Base-by-base conservation (phyloP, 1,140 invertebrate species). In the Chironomus tepperi region DNA sequence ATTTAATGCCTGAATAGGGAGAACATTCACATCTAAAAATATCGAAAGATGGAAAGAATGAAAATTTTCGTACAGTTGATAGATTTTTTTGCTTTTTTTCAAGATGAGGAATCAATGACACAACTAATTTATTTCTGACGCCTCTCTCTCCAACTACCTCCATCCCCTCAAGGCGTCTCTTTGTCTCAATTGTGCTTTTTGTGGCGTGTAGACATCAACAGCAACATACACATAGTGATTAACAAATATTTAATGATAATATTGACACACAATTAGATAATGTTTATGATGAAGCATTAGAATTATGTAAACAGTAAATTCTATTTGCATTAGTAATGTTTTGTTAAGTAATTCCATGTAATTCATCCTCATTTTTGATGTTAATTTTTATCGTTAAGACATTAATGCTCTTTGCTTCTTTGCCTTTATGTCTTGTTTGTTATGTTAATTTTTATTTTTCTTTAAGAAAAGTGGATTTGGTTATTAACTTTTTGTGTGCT, bases 181-280 rank as follows among this genome's bases (percentile, higher is more conserved):
- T 57, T 57, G 47, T 57, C 47, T 47, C 43, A 34, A 34, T 34
- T 34, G 24, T 2, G 24, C 24, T 34, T 34, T 34, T 34, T 34
- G 24, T 34, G 24, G 24, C 5, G 24, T 34, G 24, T 34, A 34
- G 24, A n/a, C 47, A 15, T 57, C 47, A 57, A n/a, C n/a, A 57
- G n/a, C 12, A n/a, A 57, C n/a, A n/a, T 10, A 57, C 47, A 57
- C 7, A 15, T 5, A 57, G 12, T n/a, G 47, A 15, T 57, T 57
- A 57, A n/a, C 47, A 57, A 57, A 57, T 57, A 57, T 57, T 57
- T 57, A n/a, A 15, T 57, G 47, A 57, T 57, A n/a, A n/a, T 57
- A 57, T 57, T 57, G 47, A 57, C 47, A 57, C 47, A 5, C 47
- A 57, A 57, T 57, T 57, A 57, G n/a, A n/a, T 34, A 34, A 34